phyloP scores from a whole-genome alignment of 2,888 invertebrate genomes.

The Drosophila falleni region DNA sequence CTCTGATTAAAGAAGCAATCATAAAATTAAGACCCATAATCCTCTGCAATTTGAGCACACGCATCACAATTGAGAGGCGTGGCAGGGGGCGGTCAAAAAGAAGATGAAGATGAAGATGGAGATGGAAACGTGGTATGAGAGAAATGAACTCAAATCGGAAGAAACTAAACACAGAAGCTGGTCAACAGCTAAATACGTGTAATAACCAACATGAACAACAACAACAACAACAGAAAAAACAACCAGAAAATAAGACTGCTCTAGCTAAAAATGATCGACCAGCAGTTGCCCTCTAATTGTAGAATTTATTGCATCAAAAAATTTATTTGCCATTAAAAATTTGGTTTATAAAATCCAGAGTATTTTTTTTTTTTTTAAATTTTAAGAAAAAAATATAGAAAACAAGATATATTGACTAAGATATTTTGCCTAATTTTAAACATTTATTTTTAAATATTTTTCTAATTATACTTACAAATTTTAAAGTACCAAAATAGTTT shows the following conservation, averaged over 20 bases:
- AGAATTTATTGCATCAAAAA: no score
- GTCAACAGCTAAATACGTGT: slow-evolving; percentile 40
- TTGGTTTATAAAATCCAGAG: background rate
- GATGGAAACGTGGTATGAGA: background rate
- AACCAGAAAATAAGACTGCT: slow-evolving; percentile 12
- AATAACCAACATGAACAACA: slow-evolving; percentile 41
- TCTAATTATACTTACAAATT: no score
- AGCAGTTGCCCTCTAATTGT: slow-evolving; percentile 4
- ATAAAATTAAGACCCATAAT: slow-evolving; percentile 80
- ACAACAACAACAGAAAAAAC: slow-evolving; percentile 27
- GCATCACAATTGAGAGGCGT: slow-evolving; percentile 29
- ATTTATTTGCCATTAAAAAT: no score
- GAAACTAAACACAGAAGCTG: slow-evolving; percentile 27
- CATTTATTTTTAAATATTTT: no score
- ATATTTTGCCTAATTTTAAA: no score
- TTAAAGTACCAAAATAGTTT: no score
- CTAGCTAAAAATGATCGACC: background rate
- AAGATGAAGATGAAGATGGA: background rate
- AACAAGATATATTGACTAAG: no score
- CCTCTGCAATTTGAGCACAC: slow-evolving; percentile 74
- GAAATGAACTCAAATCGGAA: slow-evolving; percentile 15
- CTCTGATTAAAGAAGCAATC: slow-evolving; percentile 79
- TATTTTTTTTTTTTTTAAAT: background rate
- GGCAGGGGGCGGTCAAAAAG: background rate
- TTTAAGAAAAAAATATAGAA: no score